These are phyloP conservation scores for Drosophila gaucha DNA, from an alignment of 2,888 invertebrate genomes.

Conservation along the genomic window DNA sequence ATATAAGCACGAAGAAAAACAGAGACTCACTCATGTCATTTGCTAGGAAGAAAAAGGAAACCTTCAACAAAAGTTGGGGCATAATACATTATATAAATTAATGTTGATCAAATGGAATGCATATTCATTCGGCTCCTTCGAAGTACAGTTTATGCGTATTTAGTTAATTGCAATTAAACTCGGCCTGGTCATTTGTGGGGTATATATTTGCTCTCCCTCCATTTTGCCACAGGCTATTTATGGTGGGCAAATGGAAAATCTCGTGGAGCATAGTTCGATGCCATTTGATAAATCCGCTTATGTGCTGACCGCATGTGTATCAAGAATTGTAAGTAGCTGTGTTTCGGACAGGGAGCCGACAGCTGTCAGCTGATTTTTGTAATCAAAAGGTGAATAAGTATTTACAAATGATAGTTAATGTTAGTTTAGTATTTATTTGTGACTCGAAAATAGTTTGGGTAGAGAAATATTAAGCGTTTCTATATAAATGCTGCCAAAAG, in stretches of 20 bases:
- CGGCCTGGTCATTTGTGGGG: conserved; percentile 6
- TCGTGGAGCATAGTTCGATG: background rate
- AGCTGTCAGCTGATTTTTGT: conserved; percentile 24
- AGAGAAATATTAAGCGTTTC: no score
- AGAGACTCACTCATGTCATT: conserved; percentile 1
- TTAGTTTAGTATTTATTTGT: background rate
- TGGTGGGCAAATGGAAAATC: conserved; percentile 5
- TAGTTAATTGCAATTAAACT: conserved; percentile 78
- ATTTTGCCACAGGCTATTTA: conserved; percentile 18
- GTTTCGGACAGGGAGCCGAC: conserved; percentile 32
- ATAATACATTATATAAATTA: conserved; percentile 79
- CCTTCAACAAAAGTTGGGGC: conserved; percentile 26
- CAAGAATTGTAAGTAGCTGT: conserved; percentile 17
- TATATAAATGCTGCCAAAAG: no score
- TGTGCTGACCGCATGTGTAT: conserved; percentile 16
- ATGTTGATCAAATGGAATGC: conserved; percentile 80
- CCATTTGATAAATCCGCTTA: conserved; percentile 43
- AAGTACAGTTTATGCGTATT: conserved; percentile 57
- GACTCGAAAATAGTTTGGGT: no score
- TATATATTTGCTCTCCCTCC: background rate
- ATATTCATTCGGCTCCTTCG: conserved; percentile 65
- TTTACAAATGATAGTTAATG: conserved; percentile 7
- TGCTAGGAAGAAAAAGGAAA: background rate
- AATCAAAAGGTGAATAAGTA: conserved; percentile 9
- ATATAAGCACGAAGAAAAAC: background rate